phyloP scores from a whole-genome alignment of 1,140 invertebrate species.

The Manduca sexta region DNA sequence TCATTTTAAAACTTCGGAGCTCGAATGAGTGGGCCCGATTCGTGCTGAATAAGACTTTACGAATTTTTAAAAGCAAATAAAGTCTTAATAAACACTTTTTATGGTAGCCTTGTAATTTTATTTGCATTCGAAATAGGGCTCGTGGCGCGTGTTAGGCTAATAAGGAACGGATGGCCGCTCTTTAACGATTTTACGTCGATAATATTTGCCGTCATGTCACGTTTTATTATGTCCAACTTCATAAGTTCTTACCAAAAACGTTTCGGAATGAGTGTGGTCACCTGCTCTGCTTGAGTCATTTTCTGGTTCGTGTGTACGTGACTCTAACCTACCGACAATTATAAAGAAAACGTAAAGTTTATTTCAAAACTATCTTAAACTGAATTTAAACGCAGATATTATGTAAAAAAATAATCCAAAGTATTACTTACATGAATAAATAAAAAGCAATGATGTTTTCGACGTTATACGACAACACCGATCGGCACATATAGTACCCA shows the following conservation, averaged over 20 bases:
- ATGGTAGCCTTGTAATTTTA: constrained; percentile 59
- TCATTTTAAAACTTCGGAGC: constrained; percentile 57
- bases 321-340: not conserved
- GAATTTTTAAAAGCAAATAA: constrained; percentile 62
- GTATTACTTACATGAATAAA: too few relatives aligned
- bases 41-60: constrained; percentile 60
- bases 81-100: constrained; percentile 63
- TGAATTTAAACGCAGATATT: not conserved
- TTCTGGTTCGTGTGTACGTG: not conserved
- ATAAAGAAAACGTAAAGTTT: too few relatives aligned
- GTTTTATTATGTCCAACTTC: constrained; percentile 28
- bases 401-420: not conserved
- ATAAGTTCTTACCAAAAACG: constrained; percentile 30
- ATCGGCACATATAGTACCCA: constrained; percentile 7
- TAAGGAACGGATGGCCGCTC: constrained; percentile 49
- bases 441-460: too few relatives aligned
- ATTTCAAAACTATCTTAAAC: too few relatives aligned
- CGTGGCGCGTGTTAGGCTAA: constrained; percentile 54
- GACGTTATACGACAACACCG: too few relatives aligned
- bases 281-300: constrained; percentile 1
- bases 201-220: constrained; percentile 35
- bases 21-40: constrained; percentile 36
- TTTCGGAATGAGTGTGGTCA: constrained; percentile 18
- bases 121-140: constrained; percentile 52
- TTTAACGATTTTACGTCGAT: constrained; percentile 37